Percentiles rank a stretch among this genome's conserved stretches.
These are phyloP conservation scores for Andricus grossulariae DNA, from an alignment of 1,140 invertebrate species.

Conservation along the genomic window DNA sequence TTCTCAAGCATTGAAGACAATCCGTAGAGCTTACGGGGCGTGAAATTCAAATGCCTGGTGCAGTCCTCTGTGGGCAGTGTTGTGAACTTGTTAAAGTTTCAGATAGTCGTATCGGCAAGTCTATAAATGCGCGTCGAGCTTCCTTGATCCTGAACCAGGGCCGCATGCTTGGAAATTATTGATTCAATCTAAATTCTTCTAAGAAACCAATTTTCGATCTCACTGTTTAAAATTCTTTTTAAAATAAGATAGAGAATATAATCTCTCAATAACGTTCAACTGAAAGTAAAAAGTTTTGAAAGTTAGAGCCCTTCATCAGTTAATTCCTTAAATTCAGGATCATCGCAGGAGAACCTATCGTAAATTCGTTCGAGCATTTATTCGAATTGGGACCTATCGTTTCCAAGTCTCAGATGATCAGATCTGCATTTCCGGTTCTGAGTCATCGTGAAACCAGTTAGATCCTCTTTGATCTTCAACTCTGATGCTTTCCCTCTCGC, in stretches of 20 bases:
- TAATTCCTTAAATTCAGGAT: not conserved
- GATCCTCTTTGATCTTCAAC: conserved; percentile 65
- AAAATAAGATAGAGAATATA: too few species aligned
- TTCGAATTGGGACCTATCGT: not conserved
- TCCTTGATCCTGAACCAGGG: not conserved
- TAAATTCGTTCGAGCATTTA: not conserved
- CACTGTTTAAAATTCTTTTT: too few species aligned
- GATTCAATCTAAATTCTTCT: not conserved
- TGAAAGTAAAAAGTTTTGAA: too few species aligned
- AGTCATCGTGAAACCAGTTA: conserved; percentile 72
- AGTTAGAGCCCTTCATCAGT: not conserved
- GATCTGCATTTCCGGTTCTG: conserved; percentile 74
- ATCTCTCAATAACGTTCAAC: too few species aligned
- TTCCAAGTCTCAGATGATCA: conserved; percentile 46
- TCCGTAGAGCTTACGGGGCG: not conserved
- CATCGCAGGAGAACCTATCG: not conserved
- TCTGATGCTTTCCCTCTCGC: conserved; percentile 65
- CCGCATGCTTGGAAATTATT: not conserved
- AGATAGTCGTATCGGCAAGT: conserved; percentile 17
- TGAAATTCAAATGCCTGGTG: conserved; percentile 17
- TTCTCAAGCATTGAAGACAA: not conserved
- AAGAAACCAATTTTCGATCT: too few species aligned
- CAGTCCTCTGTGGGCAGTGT: conserved; percentile 26
- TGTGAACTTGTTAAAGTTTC: conserved; percentile 7
- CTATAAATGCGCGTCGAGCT: not conserved